Conservation (phyloP, 2,888 invertebrate genomes). For the Hipparchia semele region DNA sequence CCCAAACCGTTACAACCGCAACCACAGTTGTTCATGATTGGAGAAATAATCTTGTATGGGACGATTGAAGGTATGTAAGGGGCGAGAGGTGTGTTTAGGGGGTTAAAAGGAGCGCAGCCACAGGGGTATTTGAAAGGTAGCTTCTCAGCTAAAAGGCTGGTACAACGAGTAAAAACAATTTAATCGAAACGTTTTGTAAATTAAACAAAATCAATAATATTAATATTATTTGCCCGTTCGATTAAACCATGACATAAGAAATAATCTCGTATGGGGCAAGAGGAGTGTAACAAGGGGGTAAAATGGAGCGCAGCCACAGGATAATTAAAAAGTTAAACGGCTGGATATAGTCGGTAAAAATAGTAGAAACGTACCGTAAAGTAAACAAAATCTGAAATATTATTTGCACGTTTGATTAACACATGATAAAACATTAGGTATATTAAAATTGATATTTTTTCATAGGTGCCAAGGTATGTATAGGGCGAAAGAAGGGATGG, state of each 20-base stretch:
- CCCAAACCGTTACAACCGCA: constrained; percentile 42
- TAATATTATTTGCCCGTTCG: too few species aligned
- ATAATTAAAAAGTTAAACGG: too few species aligned
- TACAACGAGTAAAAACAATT: constrained; percentile 58
- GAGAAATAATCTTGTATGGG: not conserved
- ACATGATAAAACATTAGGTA: too few species aligned
- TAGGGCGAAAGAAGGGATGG: not conserved
- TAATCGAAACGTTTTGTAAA: too few species aligned
- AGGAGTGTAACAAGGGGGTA: too few species aligned
- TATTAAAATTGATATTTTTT: too few species aligned
- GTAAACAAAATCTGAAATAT: too few species aligned
- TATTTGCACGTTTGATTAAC: too few species aligned
- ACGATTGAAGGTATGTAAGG: constrained; percentile 1
- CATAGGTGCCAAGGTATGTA: not conserved
- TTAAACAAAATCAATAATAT: too few species aligned
- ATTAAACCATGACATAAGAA: not conserved
- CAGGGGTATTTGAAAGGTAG: constrained; percentile 52
- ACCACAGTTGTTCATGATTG: constrained; percentile 21
- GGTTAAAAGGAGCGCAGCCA: constrained; percentile 10
- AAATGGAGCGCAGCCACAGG: too few species aligned
- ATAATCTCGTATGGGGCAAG: constrained; percentile 7
- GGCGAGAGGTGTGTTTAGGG: not conserved
- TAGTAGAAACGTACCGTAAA: too few species aligned
- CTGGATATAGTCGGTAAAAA: too few species aligned
- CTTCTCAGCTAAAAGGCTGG: constrained; percentile 61